Base-by-base conservation (phyloP, 2,797 vertebrate genomes). In the Anolis apletophallus region DNA sequence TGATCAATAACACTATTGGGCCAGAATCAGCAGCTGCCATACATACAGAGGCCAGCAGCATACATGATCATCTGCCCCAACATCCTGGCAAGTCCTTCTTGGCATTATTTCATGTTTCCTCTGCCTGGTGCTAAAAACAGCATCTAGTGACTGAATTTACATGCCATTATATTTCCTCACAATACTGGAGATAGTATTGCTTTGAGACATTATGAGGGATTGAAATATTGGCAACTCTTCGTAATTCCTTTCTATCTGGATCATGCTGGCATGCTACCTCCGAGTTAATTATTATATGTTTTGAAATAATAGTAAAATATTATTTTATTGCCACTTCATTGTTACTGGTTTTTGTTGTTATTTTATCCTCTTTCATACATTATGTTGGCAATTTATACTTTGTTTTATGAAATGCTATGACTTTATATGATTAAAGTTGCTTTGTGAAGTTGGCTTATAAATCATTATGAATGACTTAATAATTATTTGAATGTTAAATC, bases 371-470 rank as follows among this genome's bases (percentile, higher is more conserved):
- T 16, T 13, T 9, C 54, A 1, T 23, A 54, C 21, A 1, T 3
- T 71, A 12, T 71, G 12, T 14, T 69, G 29, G 19, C 26, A 32
- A 52, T 34, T 81, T 69, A 23, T 16, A 52, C 11, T 50, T 69
- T 52, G 36, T 68, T 68, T 81, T 52, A n/a, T 81, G 61, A 81
- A 81, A 52, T 32, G 32, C 68, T 81, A n/a, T 68, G 50, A n/a
- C 21, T 68, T 46, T 64, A 68, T 52, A 68, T 52, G 19, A 46
- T 7, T 17, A 69, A 81, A 81, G 67, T 13, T 34, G 4, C 67
- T 7, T 34, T 36, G 67, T 34, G 54, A n/a, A 16, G 12, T 50
- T 16, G n/a, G 6, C 16, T 57, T 21, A 54, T 71, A 68, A 81
- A 34, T 54, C 5, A 81, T 36, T 54, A 81, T 21, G 23, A 73